Percentiles rank a stretch among this genome's conserved stretches.
Evolutionary conservation across 2,888 invertebrate species (phyloP).

Genomic region (Penaeus monodon): DNA sequence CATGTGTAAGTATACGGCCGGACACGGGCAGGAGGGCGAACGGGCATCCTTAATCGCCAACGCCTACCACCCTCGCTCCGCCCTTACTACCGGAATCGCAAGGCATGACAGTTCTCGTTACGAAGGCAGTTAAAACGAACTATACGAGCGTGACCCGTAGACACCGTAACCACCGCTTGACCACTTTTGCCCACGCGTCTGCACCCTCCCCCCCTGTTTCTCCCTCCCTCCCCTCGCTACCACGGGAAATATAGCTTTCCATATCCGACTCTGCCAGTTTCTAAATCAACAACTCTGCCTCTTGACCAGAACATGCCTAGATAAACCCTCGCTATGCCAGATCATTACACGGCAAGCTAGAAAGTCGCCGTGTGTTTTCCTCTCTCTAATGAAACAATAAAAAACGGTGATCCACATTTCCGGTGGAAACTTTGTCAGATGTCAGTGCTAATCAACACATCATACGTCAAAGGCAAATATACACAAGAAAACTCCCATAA

Average conservation of each 20-base stretch:
- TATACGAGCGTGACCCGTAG: too few species aligned
- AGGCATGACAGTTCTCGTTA: background rate
- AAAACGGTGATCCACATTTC: too few species aligned
- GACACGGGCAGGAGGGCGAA: slow-evolving; percentile 10
- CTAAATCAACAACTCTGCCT: background rate
- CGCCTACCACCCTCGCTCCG: background rate
- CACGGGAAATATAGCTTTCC: background rate
- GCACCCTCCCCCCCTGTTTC: background rate
- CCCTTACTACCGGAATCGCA: background rate
- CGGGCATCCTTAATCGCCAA: background rate
- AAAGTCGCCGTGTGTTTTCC: too few species aligned
- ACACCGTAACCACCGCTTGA: too few species aligned
- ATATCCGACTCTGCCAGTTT: background rate
- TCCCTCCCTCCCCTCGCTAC: background rate
- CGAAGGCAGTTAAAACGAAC: too few species aligned
- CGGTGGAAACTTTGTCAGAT: too few species aligned
- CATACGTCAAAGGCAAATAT: too few species aligned
- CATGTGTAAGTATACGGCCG: slow-evolving; percentile 2
- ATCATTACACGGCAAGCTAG: too few species aligned
- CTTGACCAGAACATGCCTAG: background rate
- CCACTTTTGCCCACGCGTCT: background rate
- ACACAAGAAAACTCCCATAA: too few species aligned
- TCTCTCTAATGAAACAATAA: too few species aligned
- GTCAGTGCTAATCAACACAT: too few species aligned
- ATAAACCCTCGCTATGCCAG: too few species aligned